phyloP scores from a whole-genome alignment of 2,888 invertebrate genomes.

The Dione juno region DNA sequence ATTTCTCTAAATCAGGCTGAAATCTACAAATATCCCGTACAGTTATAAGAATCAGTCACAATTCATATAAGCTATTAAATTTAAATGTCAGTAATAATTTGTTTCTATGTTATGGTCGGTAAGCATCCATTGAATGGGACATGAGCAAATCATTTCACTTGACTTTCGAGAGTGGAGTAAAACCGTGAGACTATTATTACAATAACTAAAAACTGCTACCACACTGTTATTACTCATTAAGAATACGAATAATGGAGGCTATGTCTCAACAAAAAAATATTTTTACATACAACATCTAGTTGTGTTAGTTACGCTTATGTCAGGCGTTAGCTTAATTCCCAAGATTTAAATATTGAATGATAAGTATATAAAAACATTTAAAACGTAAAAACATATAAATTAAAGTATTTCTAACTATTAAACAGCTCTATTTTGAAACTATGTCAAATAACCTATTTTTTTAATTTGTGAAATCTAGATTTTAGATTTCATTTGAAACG shows the following conservation, averaged over 20 bases:
- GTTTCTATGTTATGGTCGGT: conserved; percentile 12
- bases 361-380: no score
- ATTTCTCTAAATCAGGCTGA: not conserved
- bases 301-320: not conserved
- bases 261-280: conserved; percentile 25
- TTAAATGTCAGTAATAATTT: conserved; percentile 1
- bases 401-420: no score
- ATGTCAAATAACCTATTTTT: not conserved
- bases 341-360: no score
- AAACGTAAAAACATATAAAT: no score
- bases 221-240: conserved; percentile 23
- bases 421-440: no score
- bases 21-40: not conserved
- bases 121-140: conserved; percentile 35
- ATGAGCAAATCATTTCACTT: conserved; percentile 65
- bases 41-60: not conserved
- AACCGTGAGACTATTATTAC: conserved; percentile 73
- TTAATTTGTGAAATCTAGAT: not conserved
- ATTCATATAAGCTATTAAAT: not conserved
- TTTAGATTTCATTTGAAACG: not conserved
- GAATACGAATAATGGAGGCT: conserved; percentile 29
- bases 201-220: conserved; percentile 54
- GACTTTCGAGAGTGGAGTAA: conserved; percentile 74
- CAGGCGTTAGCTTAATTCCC: no score
- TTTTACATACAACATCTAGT: not conserved